Evolutionary conservation across 2,113 vertebrate species (phyloP), one percentile per base, ranked within the genome.

Genomic region (Acrocephalus arundinaceus): DNA sequence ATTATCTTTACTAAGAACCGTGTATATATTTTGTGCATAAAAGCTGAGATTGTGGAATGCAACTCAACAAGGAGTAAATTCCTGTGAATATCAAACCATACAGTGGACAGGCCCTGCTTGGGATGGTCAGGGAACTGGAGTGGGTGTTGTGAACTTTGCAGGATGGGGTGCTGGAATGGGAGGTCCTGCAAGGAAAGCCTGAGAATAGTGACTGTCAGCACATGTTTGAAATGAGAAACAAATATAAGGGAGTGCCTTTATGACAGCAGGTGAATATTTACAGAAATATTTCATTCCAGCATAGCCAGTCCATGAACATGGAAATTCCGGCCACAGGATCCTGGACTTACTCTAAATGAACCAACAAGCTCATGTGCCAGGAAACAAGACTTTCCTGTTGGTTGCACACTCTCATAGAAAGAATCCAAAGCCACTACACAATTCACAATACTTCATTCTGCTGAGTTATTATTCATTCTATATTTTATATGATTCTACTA

Each of bases 61-160:
- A 49, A 3, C 24, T n/a, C 17, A 48, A 6, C 28, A 27, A 73
- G 37, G 58, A 73, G 24, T 51, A 63, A 77, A 79, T 71, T 66
- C 35, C 19, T 16, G 2, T 0, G 1, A 30, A 6, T 10, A 21
- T 24, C 28, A 46, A 33, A 33, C 13, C 45, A 4, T 9, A 2
- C 3, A 35, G 24, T 6, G 48, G 46, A 20, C 52, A 49, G 54
- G 22, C 14, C 43, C 61, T 58, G 2, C 55, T 43, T 4, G 7
- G 48, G 54, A 14, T 7, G 10, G 37, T 39, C n/a, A 41, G 62
- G 54, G 43, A 55, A 7, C 18, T n/a, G 10, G 7, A 9, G 33
- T 58, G n/a, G 39, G 10, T 59, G 35, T 22, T 86, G 28, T 1
- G 45, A 52, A 27, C 35, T 62, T 68, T 12, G 20, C 33, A 20